phyloP scores from a whole-genome alignment of 2,797 vertebrate species.

The Botia almorhae region DNA sequence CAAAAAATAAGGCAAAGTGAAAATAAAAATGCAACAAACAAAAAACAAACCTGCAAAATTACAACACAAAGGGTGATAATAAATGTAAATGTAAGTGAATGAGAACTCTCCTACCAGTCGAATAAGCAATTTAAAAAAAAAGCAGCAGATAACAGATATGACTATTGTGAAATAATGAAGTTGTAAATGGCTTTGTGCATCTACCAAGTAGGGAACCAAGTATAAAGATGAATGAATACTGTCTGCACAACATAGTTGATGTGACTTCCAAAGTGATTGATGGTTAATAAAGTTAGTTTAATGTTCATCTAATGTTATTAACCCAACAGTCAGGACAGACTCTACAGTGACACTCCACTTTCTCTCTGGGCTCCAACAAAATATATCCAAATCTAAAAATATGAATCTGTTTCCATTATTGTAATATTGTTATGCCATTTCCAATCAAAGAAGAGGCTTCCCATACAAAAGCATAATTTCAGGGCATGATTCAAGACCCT shows the following conservation, averaged over 20 bases:
- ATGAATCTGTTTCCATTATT: conserved; percentile 42
- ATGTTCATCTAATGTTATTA: background rate
- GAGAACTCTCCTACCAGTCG: no score
- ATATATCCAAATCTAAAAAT: conserved; percentile 1
- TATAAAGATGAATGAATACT: conserved; percentile 2
- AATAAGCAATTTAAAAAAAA: background rate
- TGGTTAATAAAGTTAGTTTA: background rate
- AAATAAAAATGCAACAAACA: no score
- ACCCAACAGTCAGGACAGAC: background rate
- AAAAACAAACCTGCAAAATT: no score
- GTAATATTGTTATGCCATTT: conserved; percentile 42
- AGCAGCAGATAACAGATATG: background rate
- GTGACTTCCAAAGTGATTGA: background rate
- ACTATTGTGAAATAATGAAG: background rate
- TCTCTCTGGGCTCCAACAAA: background rate
- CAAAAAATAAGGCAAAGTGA: no score
- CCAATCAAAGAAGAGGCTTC: conserved; percentile 63
- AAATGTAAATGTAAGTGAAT: no score
- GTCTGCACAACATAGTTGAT: background rate
- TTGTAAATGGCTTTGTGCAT: background rate
- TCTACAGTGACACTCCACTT: background rate
- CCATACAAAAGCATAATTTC: conserved; percentile 61
- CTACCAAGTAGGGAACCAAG: background rate
- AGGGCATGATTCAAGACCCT: conserved; percentile 64
- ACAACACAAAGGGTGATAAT: no score